Percentiles rank a stretch among this genome's conserved stretches.
Conservation (phyloP, 2,888 invertebrate species). For the Tachina grossa region DNA sequence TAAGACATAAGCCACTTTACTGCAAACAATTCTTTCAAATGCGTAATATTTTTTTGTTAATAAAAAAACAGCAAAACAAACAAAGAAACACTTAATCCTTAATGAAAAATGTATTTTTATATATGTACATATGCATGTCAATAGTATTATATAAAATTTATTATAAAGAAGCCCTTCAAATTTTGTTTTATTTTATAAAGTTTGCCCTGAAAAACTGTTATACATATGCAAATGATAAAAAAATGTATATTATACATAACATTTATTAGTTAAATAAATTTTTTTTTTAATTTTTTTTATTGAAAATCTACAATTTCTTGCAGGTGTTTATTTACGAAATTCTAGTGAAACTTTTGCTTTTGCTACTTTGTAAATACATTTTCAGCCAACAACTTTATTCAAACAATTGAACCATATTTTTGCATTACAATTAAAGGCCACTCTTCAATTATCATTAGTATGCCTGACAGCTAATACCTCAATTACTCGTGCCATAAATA, state of each 20-base stretch:
- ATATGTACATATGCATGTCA: too few relatives aligned
- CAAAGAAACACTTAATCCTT: too few relatives aligned
- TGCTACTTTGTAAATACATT: background rate
- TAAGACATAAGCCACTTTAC: too few relatives aligned
- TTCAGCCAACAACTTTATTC: background rate
- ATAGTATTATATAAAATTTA: too few relatives aligned
- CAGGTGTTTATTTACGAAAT: background rate
- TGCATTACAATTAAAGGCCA: too few relatives aligned
- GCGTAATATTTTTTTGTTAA: too few relatives aligned
- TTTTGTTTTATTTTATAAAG: background rate
- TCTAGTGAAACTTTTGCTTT: background rate
- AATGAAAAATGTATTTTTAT: too few relatives aligned
- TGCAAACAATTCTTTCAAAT: too few relatives aligned
- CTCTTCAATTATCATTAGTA: slow-evolving; percentile 42
- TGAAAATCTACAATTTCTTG: background rate
- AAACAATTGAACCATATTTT: slow-evolving; percentile 4
- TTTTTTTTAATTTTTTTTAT: background rate
- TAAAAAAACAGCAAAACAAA: too few relatives aligned
- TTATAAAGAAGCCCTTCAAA: too few relatives aligned
- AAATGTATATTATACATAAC: background rate
- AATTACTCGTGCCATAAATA: background rate
- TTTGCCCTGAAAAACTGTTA: background rate
- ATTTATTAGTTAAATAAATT: background rate
- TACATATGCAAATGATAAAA: background rate
- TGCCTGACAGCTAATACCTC: slow-evolving; percentile 28